Evolutionary conservation across 2,888 invertebrate genomes (phyloP).

Genomic region (Cantharis nigra): DNA sequence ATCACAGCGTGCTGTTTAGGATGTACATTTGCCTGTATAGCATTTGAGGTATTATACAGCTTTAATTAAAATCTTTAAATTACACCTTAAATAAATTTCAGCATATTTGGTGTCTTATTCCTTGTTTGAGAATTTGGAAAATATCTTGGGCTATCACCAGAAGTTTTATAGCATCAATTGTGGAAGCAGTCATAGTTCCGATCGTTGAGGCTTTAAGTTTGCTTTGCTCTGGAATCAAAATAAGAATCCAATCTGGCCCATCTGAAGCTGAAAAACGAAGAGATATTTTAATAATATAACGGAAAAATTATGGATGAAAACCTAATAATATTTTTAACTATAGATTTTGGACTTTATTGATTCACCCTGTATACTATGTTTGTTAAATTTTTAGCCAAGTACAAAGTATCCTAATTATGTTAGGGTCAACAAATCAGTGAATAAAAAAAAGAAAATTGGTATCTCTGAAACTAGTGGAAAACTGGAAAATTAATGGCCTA

Average conservation of each 20-base stretch:
- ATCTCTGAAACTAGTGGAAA: neutral
- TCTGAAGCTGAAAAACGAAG: slow-evolving; percentile 57
- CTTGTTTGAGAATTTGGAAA: slow-evolving; percentile 68
- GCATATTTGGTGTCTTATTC: slow-evolving; percentile 78
- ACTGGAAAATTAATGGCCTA: neutral
- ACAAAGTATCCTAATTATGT: neutral
- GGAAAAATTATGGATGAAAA: no score
- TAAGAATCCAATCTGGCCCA: slow-evolving; percentile 59
- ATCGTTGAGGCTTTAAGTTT: slow-evolving; percentile 66
- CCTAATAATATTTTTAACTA: no score
- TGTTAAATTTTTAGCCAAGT: neutral
- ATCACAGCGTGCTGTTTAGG: slow-evolving; percentile 69
- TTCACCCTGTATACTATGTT: no score
- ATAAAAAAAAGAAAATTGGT: neutral
- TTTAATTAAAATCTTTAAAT: neutral
- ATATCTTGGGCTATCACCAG: slow-evolving; percentile 68
- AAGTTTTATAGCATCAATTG: slow-evolving; percentile 61
- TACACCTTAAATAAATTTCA: slow-evolving; percentile 50
- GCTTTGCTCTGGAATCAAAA: slow-evolving; percentile 64
- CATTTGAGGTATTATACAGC: slow-evolving; percentile 65
- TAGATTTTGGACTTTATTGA: no score
- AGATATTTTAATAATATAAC: slow-evolving; percentile 39
- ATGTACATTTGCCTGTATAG: slow-evolving; percentile 70
- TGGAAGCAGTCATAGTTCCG: slow-evolving; percentile 68
- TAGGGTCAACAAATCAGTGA: neutral